Percentiles rank a stretch among this genome's conserved stretches.
Evolutionary conservation across 1,140 invertebrate genomes (phyloP).

Genomic region (Heliothis virescens): DNA sequence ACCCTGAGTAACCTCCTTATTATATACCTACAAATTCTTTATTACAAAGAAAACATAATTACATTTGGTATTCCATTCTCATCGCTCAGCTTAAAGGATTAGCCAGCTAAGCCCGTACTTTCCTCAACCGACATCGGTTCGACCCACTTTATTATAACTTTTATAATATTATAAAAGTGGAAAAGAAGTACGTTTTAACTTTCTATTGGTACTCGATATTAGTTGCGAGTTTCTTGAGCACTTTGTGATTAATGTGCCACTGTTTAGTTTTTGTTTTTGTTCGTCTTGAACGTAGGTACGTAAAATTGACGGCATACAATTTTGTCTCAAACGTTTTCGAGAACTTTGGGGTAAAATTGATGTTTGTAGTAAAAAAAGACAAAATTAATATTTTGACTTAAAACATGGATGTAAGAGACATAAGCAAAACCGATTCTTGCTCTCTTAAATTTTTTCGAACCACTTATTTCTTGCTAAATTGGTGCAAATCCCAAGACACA

Average conservation of each 20-base stretch:
- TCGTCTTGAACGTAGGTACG: background rate
- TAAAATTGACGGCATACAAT: background rate
- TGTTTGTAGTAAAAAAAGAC: no score
- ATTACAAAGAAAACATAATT: background rate
- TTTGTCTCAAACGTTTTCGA: no score
- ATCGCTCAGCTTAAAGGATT: conserved; percentile 3
- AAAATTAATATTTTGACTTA: no score
- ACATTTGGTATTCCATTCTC: background rate
- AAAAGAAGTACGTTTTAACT: conserved; percentile 3
- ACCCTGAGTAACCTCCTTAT: no score
- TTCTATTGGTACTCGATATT: conserved; percentile 1
- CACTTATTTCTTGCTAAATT: no score
- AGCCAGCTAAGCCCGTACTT: background rate
- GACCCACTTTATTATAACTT: conserved; percentile 9
- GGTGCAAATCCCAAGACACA: no score
- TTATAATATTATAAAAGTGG: background rate
- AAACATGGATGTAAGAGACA: no score
- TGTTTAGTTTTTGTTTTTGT: background rate
- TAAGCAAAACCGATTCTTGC: no score
- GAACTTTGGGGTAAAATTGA: no score
- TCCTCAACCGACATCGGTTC: background rate
- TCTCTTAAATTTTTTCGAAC: no score
- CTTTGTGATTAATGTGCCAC: background rate
- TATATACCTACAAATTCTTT: background rate
- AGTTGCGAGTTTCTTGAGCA: background rate